Percentiles rank a stretch among this genome's conserved stretches.
These are phyloP conservation scores for Apamea crenata DNA, from an alignment of 2,888 invertebrate genomes.

Conservation along the genomic window DNA sequence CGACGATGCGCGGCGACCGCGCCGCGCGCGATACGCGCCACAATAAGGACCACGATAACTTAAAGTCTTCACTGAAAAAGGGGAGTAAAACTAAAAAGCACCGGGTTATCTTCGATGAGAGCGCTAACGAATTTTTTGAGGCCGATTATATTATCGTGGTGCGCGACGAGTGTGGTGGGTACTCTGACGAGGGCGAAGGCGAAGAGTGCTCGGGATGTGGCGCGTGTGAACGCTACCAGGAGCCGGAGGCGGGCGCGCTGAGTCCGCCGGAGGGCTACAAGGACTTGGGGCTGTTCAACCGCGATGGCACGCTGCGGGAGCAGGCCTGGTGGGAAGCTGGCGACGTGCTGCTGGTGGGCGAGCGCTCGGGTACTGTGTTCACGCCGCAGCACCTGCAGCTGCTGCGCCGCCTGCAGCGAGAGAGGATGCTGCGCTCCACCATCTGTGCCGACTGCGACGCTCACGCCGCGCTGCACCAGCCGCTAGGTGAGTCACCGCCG, in stretches of 20 bases:
- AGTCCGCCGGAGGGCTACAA: slow-evolving; percentile 98
- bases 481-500: slow-evolving; percentile 85
- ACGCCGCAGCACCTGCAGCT: slow-evolving; percentile 92
- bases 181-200: slow-evolving; percentile 95
- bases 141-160: slow-evolving; percentile 97
- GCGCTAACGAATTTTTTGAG: slow-evolving; percentile 97
- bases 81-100: slow-evolving; percentile 93
- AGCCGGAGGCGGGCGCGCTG: slow-evolving; percentile 95
- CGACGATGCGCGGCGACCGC: slow-evolving; percentile 89
- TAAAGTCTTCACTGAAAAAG: slow-evolving; percentile 94
- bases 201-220: slow-evolving; percentile 92
- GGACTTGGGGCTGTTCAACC: slow-evolving; percentile 93
- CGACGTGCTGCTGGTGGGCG: slow-evolving; percentile 90
- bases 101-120: slow-evolving; percentile 96
- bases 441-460: slow-evolving; percentile 89
- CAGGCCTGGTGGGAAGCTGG: slow-evolving; percentile 91
- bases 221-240: slow-evolving; percentile 91
- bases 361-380: slow-evolving; percentile 91
- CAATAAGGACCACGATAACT: slow-evolving; percentile 91
- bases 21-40: slow-evolving; percentile 89
- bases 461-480: slow-evolving; percentile 86
- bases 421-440: slow-evolving; percentile 90
- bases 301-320: slow-evolving; percentile 89
- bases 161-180: slow-evolving; percentile 95
- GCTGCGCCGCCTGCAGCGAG: slow-evolving; percentile 91